Percentiles rank a stretch among this genome's conserved stretches.
Conservation (phyloP, 1,140 invertebrate genomes). For the Drosophila lowei region DNA sequence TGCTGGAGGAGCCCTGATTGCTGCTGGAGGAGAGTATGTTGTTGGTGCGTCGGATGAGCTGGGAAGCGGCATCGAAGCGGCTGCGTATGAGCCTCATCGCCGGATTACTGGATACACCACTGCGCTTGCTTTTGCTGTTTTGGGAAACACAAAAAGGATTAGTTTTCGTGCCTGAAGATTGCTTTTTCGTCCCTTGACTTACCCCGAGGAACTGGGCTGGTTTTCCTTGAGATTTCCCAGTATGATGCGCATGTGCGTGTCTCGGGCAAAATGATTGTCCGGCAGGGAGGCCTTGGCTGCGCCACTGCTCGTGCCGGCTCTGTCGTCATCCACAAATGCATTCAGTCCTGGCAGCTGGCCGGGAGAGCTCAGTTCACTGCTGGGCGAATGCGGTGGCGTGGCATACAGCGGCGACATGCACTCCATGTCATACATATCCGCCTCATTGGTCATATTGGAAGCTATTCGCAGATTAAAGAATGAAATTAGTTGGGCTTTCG, state of each 20-base stretch:
- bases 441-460: conserved; percentile 77
- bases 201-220: conserved; percentile 76
- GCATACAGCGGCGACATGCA: conserved; percentile 89
- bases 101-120: conserved; percentile 96
- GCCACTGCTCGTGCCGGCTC: conserved; percentile 68
- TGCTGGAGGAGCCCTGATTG: conserved; percentile 83
- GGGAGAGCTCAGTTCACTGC: conserved; percentile 87
- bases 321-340: conserved; percentile 84
- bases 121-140: conserved; percentile 88
- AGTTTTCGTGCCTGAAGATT: background rate
- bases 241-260: conserved; percentile 96
- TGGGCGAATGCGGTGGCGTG: conserved; percentile 92
- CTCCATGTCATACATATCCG: conserved; percentile 82
- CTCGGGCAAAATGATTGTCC: conserved; percentile 91
- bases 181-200: background rate
- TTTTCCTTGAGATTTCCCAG: conserved; percentile 86
- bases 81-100: conserved; percentile 91
- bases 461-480: conserved; percentile 26
- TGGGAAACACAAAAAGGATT: background rate
- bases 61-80: conserved; percentile 87
- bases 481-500: background rate
- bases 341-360: conserved; percentile 84
- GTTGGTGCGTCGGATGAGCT: conserved; percentile 83
- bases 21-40: conserved; percentile 83
- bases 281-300: conserved; percentile 73